A percentile compares a stretch with the other conserved stretches of the same genome.
Conservation (phyloP, 2,888 invertebrate genomes). For the Tenthredo scrophulariae region DNA sequence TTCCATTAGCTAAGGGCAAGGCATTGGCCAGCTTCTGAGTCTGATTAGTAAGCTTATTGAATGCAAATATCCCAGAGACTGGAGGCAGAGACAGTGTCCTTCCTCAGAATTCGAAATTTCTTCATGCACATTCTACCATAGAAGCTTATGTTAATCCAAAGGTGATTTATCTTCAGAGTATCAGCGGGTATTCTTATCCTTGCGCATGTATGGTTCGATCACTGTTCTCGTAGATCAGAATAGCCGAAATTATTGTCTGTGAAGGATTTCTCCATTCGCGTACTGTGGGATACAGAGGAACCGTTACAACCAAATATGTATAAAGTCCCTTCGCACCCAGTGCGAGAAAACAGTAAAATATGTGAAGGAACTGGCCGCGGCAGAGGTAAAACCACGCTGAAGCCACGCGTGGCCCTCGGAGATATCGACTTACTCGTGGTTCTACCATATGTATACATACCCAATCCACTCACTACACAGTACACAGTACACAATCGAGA, state of each 20-base stretch:
- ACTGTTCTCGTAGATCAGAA: neutral
- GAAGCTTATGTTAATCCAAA: neutral
- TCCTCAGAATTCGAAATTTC: neutral
- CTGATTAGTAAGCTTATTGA: neutral
- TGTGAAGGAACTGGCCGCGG: neutral
- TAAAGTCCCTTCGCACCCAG: neutral
- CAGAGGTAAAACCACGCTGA: neutral
- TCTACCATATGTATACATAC: neutral
- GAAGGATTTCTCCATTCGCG: slow-evolving; percentile 30
- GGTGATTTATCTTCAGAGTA: neutral
- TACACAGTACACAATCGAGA: slow-evolving; percentile 35
- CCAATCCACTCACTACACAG: slow-evolving; percentile 19
- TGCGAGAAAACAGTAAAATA: neutral
- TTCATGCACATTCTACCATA: neutral
- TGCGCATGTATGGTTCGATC: neutral
- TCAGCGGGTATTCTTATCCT: neutral
- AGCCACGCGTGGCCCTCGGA: slow-evolving; percentile 39
- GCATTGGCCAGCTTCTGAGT: neutral
- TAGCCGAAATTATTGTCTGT: neutral
- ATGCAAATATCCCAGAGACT: neutral
- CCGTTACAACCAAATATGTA: neutral
- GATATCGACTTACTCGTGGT: slow-evolving; percentile 45
- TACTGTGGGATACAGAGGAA: neutral
- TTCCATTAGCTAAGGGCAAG: neutral
- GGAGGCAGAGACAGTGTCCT: neutral